Percentiles rank a stretch among this genome's conserved stretches.
Evolutionary conservation across 2,113 vertebrate genomes (phyloP).

Genomic region (Pygathrix nemaeus): DNA sequence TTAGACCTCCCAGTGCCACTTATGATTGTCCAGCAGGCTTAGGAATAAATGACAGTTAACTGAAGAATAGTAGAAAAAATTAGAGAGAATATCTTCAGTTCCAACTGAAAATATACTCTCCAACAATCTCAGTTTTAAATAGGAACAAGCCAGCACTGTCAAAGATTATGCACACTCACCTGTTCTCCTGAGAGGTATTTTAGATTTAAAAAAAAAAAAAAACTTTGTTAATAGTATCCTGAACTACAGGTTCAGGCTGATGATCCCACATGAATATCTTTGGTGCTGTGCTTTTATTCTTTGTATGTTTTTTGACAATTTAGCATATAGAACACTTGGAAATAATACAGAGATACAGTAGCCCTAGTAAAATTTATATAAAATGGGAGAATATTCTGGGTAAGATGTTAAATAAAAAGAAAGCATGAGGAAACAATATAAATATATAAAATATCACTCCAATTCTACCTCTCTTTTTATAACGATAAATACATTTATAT

Average conservation of each 20-base stretch:
- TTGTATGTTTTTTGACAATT: not conserved
- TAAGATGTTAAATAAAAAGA: conserved; percentile 31
- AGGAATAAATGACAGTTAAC: not conserved
- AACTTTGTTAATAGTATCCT: not conserved
- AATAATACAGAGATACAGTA: not conserved
- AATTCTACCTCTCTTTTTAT: not conserved
- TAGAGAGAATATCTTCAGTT: not conserved
- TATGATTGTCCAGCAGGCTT: not conserved
- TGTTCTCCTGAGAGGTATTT: not conserved
- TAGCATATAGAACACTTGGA: not conserved
- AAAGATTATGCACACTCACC: not conserved
- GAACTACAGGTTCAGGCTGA: not conserved
- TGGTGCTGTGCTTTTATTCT: not conserved
- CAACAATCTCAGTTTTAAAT: not conserved
- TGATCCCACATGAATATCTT: not conserved
- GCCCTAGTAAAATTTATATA: not conserved
- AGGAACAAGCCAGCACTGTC: not conserved
- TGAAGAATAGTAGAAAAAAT: not conserved
- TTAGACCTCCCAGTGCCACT: not conserved
- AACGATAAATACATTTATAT: not conserved
- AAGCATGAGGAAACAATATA: conserved; percentile 1
- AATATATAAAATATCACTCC: not conserved
- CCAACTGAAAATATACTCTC: not conserved
- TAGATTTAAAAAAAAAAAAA: not conserved
- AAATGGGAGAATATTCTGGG: conserved; percentile 23